Conservation (phyloP, 2,797 vertebrate species). For the Podargus strigoides region DNA sequence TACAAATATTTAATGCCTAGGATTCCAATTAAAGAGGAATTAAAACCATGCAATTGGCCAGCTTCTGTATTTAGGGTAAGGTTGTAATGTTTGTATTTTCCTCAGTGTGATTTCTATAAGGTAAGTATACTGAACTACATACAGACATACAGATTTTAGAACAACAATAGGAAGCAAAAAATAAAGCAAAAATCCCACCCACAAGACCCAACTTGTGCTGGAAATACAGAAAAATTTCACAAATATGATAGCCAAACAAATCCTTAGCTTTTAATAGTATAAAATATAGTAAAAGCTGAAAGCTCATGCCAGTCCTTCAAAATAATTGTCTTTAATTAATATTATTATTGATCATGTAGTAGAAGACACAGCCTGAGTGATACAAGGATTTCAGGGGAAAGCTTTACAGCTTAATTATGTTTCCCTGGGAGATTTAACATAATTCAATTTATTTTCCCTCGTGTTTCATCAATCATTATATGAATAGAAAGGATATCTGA, state of each 20-base stretch:
- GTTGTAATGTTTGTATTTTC: background rate
- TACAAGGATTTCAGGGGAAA: conserved; percentile 71
- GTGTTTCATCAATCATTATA: conserved; percentile 73
- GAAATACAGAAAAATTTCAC: background rate
- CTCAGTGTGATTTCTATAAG: background rate
- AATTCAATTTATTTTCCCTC: conserved; percentile 77
- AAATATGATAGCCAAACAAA: background rate
- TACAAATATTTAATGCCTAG: background rate
- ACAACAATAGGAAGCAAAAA: background rate
- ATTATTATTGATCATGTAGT: conserved; percentile 76
- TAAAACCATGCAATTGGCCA: background rate
- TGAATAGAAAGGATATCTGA: conserved; percentile 61
- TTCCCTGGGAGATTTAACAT: conserved; percentile 76
- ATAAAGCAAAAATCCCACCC: background rate
- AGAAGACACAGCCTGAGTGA: conserved; percentile 68
- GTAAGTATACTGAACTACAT: background rate
- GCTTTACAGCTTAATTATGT: conserved; percentile 77
- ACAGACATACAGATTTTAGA: background rate
- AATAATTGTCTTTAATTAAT: conserved; percentile 78
- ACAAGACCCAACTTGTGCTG: background rate
- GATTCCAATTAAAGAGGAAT: background rate
- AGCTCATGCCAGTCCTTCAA: conserved; percentile 63
- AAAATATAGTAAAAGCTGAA: conserved; percentile 53
- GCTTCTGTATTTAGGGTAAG: background rate
- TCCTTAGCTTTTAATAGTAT: conserved; percentile 36